These are phyloP conservation scores for Sarcophaga caerulescens DNA, from an alignment of 2,888 invertebrate species.

Conservation along the genomic window DNA sequence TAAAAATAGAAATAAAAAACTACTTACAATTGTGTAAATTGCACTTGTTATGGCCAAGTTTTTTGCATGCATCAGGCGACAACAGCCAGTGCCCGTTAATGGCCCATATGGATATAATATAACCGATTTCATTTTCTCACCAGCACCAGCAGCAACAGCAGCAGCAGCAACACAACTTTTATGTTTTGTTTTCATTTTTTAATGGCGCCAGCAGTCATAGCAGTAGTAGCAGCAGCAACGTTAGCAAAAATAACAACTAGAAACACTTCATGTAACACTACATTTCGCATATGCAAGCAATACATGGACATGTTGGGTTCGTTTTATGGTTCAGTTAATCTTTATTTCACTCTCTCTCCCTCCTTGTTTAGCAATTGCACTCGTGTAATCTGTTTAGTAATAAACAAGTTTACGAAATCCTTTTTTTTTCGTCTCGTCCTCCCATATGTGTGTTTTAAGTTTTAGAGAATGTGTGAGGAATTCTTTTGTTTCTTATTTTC, in stretches of 20 bases:
- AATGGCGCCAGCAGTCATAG: not conserved
- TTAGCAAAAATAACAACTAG: not conserved
- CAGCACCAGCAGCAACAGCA: conserved; percentile 72
- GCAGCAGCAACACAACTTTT: conserved; percentile 72
- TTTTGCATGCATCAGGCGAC: conserved; percentile 86
- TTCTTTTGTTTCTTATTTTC: not conserved
- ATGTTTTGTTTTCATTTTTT: conserved; percentile 76
- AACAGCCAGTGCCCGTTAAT: conserved; percentile 82
- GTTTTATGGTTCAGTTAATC: conserved; percentile 54
- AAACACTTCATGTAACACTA: conserved; percentile 7
- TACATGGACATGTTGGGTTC: conserved; percentile 45
- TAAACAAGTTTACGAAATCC: too few species aligned
- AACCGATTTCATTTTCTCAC: conserved; percentile 82
- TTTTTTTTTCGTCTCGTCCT: too few species aligned
- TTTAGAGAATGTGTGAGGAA: not conserved
- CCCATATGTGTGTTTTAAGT: not conserved
- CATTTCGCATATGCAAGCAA: conserved; percentile 6
- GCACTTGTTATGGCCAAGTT: conserved; percentile 88
- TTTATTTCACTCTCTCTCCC: not conserved
- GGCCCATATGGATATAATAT: conserved; percentile 82
- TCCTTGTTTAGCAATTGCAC: too few species aligned
- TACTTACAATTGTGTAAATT: conserved; percentile 88
- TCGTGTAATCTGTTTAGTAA: too few species aligned
- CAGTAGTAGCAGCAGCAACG: not conserved
- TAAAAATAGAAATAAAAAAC: not conserved